Percentiles rank a stretch among this genome's conserved stretches.
Conservation (phyloP, 1,140 invertebrate genomes). For the Coptotermes formosanus region DNA sequence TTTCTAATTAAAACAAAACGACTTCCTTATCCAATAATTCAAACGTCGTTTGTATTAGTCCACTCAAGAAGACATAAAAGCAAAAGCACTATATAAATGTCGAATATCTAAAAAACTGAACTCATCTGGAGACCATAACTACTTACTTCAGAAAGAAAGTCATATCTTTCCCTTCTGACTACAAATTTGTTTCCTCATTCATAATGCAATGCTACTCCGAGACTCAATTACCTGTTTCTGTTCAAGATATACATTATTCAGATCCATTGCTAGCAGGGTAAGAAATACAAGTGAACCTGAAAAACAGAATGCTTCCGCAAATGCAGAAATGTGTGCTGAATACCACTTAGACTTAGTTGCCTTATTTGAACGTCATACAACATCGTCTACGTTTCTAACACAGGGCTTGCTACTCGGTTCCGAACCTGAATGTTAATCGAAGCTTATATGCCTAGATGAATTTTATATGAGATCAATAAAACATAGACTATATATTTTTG, state of each 20-base stretch:
- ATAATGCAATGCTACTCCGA: not conserved
- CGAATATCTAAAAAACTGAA: no score
- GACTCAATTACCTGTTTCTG: constrained; percentile 11
- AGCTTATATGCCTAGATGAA: no score
- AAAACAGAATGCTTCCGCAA: not conserved
- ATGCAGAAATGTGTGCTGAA: not conserved
- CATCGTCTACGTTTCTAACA: not conserved
- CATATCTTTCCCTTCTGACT: not conserved
- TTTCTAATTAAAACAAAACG: no score
- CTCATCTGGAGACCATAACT: no score
- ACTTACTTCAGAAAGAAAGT: no score
- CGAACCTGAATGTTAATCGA: not conserved
- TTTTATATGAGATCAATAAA: no score
- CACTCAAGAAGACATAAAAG: no score
- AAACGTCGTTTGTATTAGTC: no score
- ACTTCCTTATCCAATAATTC: no score
- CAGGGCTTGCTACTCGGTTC: not conserved
- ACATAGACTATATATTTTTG: no score
- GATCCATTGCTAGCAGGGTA: not conserved
- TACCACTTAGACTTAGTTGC: not conserved
- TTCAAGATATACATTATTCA: constrained; percentile 11
- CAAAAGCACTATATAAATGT: no score
- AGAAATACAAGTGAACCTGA: not conserved
- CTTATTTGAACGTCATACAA: not conserved
- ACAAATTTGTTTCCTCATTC: constrained; percentile 2